Evolutionary conservation across 2,888 invertebrate genomes (phyloP).

Genomic region (Julus scanicus): DNA sequence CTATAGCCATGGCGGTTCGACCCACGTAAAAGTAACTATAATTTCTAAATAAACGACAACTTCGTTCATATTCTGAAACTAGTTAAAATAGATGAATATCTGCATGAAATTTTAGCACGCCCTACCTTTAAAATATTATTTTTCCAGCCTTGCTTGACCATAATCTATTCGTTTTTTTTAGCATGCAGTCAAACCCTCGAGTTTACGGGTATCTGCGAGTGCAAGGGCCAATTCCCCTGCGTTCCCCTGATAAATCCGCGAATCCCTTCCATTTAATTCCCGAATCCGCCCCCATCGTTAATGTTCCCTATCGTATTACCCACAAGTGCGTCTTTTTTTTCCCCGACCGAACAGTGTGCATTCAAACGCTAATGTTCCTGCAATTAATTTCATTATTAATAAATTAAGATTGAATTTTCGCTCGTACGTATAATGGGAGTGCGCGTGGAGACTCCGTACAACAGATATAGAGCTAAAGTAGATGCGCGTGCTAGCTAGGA

Average conservation of each 20-base stretch:
- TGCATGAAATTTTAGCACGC: too few relatives aligned
- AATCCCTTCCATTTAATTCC: constrained; percentile 13
- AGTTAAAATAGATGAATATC: too few relatives aligned
- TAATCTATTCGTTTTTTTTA: too few relatives aligned
- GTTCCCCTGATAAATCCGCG: neutral
- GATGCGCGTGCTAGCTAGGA: constrained; percentile 4
- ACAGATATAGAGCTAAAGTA: neutral
- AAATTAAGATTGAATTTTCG: constrained; percentile 24
- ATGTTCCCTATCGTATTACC: constrained; percentile 33
- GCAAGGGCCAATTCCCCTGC: neutral
- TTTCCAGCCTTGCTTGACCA: too few relatives aligned
- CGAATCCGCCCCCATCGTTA: constrained; percentile 12
- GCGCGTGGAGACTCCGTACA: neutral
- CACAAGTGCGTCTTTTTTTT: constrained; percentile 25
- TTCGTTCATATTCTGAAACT: too few relatives aligned
- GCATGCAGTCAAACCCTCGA: too few relatives aligned
- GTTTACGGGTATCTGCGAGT: too few relatives aligned
- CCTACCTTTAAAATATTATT: too few relatives aligned
- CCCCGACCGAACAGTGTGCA: constrained; percentile 33
- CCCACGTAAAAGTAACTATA: too few relatives aligned
- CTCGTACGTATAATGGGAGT: neutral
- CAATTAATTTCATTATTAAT: constrained; percentile 33
- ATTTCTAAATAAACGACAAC: too few relatives aligned
- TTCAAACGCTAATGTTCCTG: constrained; percentile 23
- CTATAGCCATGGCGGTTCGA: too few relatives aligned